A percentile compares a stretch with the other conserved stretches of the same genome.
phyloP scores from a whole-genome alignment of 2,113 vertebrate genomes.

The Connochaetes taurinus region DNA sequence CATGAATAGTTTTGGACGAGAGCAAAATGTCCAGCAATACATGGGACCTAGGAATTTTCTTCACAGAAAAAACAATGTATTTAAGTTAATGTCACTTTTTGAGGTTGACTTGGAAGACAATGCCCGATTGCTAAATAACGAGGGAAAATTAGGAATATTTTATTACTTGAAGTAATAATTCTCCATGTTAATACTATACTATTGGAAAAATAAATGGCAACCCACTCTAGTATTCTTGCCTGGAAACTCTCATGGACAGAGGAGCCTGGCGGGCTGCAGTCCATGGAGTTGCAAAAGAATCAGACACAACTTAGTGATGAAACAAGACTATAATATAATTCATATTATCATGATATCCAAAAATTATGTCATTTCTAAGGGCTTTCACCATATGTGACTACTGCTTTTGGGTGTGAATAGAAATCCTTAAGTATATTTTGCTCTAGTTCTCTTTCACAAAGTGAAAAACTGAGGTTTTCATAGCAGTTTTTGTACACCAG shows the following conservation, averaged over 20 bases:
- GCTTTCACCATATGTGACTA: not conserved
- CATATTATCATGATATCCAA: not conserved
- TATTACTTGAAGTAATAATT: not conserved
- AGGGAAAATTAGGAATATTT: not conserved
- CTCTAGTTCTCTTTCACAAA: not conserved
- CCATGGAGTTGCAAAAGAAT: not conserved
- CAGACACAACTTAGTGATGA: not conserved
- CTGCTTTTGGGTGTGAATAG: not conserved
- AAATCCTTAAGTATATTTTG: not conserved
- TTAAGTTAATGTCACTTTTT: not conserved
- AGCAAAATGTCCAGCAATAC: too few species aligned
- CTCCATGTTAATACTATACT: not conserved
- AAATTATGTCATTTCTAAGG: not conserved
- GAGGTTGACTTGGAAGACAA: not conserved
- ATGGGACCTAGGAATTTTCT: not conserved
- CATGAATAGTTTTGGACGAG: accelerated
- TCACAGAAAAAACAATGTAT: not conserved
- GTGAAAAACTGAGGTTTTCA: not conserved
- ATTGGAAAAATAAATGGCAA: not conserved
- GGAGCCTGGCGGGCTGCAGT: not conserved
- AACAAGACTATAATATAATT: not conserved
- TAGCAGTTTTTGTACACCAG: not conserved
- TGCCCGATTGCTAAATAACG: accelerated
- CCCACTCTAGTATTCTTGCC: not conserved
- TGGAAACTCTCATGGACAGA: not conserved